Conservation (phyloP, 1,140 invertebrate genomes). For the Lineus longissimus region DNA sequence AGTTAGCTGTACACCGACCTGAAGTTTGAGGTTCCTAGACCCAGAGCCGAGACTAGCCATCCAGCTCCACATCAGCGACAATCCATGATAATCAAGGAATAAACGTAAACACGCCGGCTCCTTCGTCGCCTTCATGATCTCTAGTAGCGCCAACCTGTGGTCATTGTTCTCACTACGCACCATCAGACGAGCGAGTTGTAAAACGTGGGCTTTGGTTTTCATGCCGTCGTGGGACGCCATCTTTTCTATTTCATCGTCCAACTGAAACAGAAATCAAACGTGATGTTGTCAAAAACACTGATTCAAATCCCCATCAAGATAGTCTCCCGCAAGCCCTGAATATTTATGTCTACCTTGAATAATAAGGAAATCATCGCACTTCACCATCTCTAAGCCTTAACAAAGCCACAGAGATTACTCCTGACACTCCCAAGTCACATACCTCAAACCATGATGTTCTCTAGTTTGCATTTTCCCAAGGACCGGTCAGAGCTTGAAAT, state of each 20-base stretch:
- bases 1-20: conserved; percentile 59
- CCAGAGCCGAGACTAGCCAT: conserved; percentile 66
- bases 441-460: no score
- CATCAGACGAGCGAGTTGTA: conserved; percentile 84
- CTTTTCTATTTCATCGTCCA: conserved; percentile 50
- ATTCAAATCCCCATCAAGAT: background rate
- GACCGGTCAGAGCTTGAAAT: no score
- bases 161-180: conserved; percentile 79
- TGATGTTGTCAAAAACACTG: background rate
- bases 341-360: no score
- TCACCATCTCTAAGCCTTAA: no score
- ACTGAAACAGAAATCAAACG: conserved; percentile 24
- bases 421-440: no score
- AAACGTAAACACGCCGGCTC: conserved; percentile 62
- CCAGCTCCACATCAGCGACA: conserved; percentile 85
- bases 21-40: conserved; percentile 53
- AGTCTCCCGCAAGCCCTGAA: no score
- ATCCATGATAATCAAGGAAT: conserved; percentile 91
- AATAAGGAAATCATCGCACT: no score
- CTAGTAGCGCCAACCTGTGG: conserved; percentile 64
- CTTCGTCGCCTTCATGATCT: conserved; percentile 64
- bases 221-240: conserved; percentile 63
- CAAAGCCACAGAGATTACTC: no score
- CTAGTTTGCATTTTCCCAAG: no score
- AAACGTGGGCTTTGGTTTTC: conserved; percentile 81